Evolutionary conservation across 2,888 invertebrate genomes (phyloP), one percentile per base, ranked within the genome.

Genomic region (Tanytarsus gracilentus): DNA sequence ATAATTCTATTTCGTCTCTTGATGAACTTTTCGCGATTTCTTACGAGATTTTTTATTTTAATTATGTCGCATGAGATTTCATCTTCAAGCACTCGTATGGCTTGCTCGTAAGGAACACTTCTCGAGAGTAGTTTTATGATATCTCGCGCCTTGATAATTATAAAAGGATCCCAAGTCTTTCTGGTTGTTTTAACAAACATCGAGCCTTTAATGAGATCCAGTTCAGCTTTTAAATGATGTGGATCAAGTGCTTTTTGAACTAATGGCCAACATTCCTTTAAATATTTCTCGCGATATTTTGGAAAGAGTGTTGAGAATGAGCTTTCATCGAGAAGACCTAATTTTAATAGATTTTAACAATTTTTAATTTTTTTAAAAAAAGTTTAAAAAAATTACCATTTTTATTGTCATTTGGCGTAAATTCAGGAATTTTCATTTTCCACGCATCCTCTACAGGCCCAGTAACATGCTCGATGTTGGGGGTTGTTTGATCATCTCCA

Each of bases 81-180:
- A 73, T 99, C 98, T 66, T 92, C 84, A 26, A 92, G 72, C 1
- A 92, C 88, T 66, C 85, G 78, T 11, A 84, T 81, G 2, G 96
- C 96, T 75, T 99, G 97, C 73, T 99, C 98, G 67, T 87, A 93
- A 0, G 98, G 97, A 1, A 99, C 98, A 72, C 95, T 95, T 65
- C 99, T 79, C 0, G 97, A 90, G 67, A 99, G 75, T 2, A 99
- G 76, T 72, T 95, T 97, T 67, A 99, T 89, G 77, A 98, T 81
- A 72, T 99, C 99, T 63, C 98, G 79, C 0, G 96, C 94, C 76
- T 98, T 98, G 26, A 99, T 80, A 48, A 99, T 91, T 59, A 96
- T 88, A 66, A 88, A 98, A 0, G 99, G 99, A 77, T 99, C 99
- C 94, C 94, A 99, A 1, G 98, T 98, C 77, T 97, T 96, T 59